Evolutionary conservation across 1,140 invertebrate genomes (phyloP).

Genomic region (Prorops nasuta): DNA sequence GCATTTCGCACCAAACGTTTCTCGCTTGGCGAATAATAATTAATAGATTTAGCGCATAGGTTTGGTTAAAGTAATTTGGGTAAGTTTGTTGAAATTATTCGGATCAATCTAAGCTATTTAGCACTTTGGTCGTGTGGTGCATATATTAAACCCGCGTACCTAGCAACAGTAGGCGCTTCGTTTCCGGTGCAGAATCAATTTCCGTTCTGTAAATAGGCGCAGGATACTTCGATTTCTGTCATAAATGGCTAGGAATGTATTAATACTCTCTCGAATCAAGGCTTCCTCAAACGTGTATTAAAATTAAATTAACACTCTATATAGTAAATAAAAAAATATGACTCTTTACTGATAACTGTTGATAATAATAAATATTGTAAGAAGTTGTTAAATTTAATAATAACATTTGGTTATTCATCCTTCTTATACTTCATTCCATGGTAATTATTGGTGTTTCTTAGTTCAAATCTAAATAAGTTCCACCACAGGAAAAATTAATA

Average conservation of each 20-base stretch:
- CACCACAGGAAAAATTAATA: too few species aligned
- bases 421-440: too few species aligned
- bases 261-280: constrained; percentile 1
- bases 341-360: not conserved
- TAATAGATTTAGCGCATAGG: too few species aligned
- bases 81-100: too few species aligned
- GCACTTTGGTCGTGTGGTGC: not conserved
- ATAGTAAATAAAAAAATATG: not conserved
- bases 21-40: too few species aligned
- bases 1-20: too few species aligned
- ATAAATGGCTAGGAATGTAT: not conserved
- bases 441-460: too few species aligned
- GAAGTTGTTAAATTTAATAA: too few species aligned
- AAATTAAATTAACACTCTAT: not conserved
- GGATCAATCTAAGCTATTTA: too few species aligned
- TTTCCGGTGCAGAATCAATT: constrained; percentile 22
- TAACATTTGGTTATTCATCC: too few species aligned
- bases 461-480: too few species aligned
- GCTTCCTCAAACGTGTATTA: not conserved
- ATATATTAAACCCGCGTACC: not conserved
- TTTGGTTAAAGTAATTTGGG: too few species aligned
- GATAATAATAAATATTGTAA: not conserved
- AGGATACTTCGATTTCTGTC: constrained; percentile 1
- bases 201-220: constrained; percentile 16
- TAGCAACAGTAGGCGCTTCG: constrained; percentile 6